Evolutionary conservation across 1,140 invertebrate genomes (phyloP).

Genomic region (Cydia strobilella): DNA sequence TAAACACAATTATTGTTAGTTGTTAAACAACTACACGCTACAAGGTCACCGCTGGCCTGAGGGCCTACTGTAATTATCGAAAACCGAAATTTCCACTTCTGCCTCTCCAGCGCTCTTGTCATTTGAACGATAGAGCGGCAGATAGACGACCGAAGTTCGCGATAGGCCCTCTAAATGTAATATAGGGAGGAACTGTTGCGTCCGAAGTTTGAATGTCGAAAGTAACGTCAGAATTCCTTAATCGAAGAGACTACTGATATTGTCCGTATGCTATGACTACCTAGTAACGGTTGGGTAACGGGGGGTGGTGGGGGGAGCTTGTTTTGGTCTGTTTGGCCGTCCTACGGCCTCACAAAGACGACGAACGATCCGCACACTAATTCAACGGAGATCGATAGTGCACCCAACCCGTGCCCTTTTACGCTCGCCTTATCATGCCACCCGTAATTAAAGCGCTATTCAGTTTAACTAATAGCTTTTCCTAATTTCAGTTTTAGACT

Average conservation of each 20-base stretch:
- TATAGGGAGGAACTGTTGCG: not conserved
- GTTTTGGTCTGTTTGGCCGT: slow-evolving; percentile 78
- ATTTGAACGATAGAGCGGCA: too few species aligned
- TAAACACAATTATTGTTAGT: too few species aligned
- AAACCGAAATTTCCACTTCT: too few species aligned
- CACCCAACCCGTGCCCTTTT: slow-evolving; percentile 72
- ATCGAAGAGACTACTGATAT: slow-evolving; percentile 3
- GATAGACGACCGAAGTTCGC: too few species aligned
- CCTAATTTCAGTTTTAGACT: slow-evolving; percentile 18
- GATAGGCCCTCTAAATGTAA: too few species aligned
- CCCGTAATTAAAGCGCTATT: slow-evolving; percentile 58
- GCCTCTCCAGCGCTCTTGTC: too few species aligned
- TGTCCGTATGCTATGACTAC: slow-evolving; percentile 46
- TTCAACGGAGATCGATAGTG: slow-evolving; percentile 79
- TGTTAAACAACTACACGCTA: too few species aligned
- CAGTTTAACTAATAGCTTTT: slow-evolving; percentile 12
- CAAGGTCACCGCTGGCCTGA: too few species aligned
- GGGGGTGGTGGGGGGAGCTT: slow-evolving; percentile 51
- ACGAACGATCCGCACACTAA: slow-evolving; percentile 77
- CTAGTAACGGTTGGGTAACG: slow-evolving; percentile 56
- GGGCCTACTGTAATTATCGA: too few species aligned
- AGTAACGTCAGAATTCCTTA: slow-evolving; percentile 35
- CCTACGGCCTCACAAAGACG: slow-evolving; percentile 75
- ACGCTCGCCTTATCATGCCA: slow-evolving; percentile 61
- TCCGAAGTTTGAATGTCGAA: not conserved